Evolutionary conservation across 2,797 vertebrate species (phyloP).

Genomic region (Hirundo rustica): DNA sequence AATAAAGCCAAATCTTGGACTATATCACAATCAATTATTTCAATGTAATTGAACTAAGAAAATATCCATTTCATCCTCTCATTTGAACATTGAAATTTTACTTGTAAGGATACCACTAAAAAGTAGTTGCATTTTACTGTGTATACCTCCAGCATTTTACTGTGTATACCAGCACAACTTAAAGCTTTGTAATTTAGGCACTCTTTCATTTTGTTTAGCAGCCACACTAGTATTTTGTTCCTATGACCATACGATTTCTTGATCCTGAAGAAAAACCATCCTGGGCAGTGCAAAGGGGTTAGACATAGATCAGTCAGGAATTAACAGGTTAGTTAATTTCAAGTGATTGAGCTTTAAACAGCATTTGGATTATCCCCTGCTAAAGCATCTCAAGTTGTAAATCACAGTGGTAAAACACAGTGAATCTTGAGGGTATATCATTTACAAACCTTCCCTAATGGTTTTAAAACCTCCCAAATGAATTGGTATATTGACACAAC

Average conservation of each 20-base stretch:
- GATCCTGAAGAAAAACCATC: slow-evolving; percentile 24
- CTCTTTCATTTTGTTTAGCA: background rate
- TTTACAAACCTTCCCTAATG: slow-evolving; percentile 71
- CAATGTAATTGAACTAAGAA: background rate
- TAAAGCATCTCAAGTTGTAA: slow-evolving; percentile 68
- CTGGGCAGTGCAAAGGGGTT: slow-evolving; percentile 12
- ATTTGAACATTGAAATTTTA: background rate
- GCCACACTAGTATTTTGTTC: background rate
- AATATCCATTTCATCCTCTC: background rate
- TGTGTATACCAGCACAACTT: background rate
- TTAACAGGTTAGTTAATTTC: slow-evolving; percentile 71
- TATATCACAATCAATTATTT: background rate
- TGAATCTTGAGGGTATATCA: slow-evolving; percentile 42
- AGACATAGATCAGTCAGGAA: slow-evolving; percentile 37
- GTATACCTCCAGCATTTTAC: background rate
- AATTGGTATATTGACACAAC: slow-evolving; percentile 71
- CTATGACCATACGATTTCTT: slow-evolving; percentile 13
- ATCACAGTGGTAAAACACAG: slow-evolving; percentile 67
- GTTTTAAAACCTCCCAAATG: slow-evolving; percentile 73
- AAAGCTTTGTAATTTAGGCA: background rate
- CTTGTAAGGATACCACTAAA: background rate
- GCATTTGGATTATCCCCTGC: slow-evolving; percentile 62
- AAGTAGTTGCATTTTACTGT: background rate
- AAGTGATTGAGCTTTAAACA: slow-evolving; percentile 67
- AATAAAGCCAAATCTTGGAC: background rate